Base-by-base conservation (phyloP, 1,140 invertebrate species). In the Venustaconcha ellipsiformis region DNA sequence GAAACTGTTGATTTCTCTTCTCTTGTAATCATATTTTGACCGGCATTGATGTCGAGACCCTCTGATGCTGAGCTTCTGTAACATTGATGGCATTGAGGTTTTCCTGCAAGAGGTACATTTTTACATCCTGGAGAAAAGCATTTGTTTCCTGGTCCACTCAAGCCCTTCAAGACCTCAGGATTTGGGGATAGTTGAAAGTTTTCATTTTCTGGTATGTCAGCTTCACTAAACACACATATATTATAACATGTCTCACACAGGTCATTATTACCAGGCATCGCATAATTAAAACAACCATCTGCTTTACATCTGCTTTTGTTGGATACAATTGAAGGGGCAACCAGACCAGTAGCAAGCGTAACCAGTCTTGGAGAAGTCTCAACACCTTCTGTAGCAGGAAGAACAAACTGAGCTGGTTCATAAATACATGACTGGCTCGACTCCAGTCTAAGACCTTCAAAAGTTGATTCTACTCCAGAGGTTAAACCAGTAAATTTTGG, bases 171-270 rank as follows among this genome's bases (percentile, higher is more conserved):
- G 59, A 17, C 17, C 66, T 37, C 68, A 64, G 23, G 23, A 26
- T 72, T 23, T 18, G n/a, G 17, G 18, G 55, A 56, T 30, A 76
- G 56, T 58, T 60, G 15, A 57, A 37, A 17, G 48, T 17, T 56
- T 14, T 72, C 37, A 17, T 48, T 48, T 0, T 48, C 23, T 18
- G 18, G 26, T 56, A 65, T n/a, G 23, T 14, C 26, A 14, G 11
- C 0, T 23, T 66, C 65, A 14, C 66, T 30, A 66, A 67, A 70
- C 57, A 67, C 12, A 26, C 20, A 58, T 13, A 62, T 14, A 15
- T 73, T 57, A 57, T 76, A 81, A 65, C 80, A 81, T 8, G 58
- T 67, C 18, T 77, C 67, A 72, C 80, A 81, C 26, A 70, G 62
- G 15, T 67, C 72, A 20, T 74, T 71, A 23, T 72, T 63, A 3